phyloP scores from a whole-genome alignment of 1,140 invertebrate genomes.

The Neodiprion virginianus region DNA sequence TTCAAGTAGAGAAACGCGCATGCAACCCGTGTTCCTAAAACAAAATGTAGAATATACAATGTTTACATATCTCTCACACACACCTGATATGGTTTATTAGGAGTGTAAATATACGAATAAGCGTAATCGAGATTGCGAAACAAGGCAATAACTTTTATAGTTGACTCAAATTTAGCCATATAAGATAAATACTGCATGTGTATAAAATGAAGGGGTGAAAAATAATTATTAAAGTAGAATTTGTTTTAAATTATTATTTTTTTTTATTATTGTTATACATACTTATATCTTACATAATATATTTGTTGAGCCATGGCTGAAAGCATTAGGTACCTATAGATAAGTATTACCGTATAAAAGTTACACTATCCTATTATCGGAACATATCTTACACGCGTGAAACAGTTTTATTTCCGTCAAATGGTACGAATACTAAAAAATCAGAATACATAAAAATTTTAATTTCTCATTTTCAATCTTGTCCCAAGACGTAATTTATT shows the following conservation, averaged over 20 bases:
- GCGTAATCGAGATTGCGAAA: no score
- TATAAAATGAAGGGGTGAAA: neutral
- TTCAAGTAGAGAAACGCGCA: neutral
- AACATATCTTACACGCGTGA: no score
- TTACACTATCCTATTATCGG: no score
- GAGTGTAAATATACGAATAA: neutral
- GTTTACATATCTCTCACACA: neutral
- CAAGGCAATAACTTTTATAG: neutral
- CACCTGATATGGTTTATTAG: neutral
- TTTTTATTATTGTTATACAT: neutral
- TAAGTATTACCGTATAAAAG: no score
- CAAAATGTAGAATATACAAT: neutral
- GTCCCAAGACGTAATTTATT: no score
- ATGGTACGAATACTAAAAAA: no score
- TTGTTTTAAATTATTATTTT: slow-evolving; percentile 31
- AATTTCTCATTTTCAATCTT: no score
- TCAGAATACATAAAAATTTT: no score
- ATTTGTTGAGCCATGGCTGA: neutral
- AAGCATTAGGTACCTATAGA: neutral
- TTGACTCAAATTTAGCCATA: neutral
- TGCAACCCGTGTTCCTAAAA: neutral
- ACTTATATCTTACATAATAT: neutral
- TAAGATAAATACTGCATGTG: neutral
- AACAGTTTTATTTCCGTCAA: no score
- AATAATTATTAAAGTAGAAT: slow-evolving; percentile 35